Evolutionary conservation across 2,113 vertebrate genomes (phyloP).

Genomic region (Nanger granti): DNA sequence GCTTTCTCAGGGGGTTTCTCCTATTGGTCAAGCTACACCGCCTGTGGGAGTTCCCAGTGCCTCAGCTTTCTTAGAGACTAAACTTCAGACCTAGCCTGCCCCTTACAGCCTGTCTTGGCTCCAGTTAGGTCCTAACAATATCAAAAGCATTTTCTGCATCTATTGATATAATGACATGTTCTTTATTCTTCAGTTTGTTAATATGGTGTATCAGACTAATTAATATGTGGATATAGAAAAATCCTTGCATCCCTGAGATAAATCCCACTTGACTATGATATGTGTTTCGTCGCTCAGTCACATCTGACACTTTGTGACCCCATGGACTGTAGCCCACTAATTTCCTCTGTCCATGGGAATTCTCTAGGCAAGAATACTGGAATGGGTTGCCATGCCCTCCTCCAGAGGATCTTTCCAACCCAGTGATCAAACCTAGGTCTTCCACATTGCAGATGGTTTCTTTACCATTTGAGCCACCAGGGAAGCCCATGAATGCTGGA

Average conservation of each 20-base stretch:
- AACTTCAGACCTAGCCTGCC: too few species aligned
- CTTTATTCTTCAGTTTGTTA: background rate
- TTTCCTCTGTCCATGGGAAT: background rate
- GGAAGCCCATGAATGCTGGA: background rate
- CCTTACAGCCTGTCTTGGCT: too few species aligned
- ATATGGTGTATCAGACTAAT: background rate
- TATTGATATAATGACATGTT: background rate
- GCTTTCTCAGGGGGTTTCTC: too few species aligned
- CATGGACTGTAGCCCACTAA: background rate
- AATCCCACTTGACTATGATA: background rate
- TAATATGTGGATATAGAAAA: background rate
- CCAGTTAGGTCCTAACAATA: too few species aligned
- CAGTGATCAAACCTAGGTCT: background rate
- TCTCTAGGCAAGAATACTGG: background rate
- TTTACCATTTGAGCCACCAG: background rate
- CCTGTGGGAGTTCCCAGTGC: too few species aligned
- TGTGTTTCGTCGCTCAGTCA: rapidly evolving
- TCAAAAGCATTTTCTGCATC: background rate
- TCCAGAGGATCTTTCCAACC: background rate
- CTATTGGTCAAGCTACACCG: too few species aligned
- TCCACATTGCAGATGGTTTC: background rate
- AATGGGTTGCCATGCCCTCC: background rate
- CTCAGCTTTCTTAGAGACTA: too few species aligned
- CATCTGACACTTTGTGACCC: background rate
- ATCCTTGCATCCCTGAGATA: background rate